phyloP scores from a whole-genome alignment of 2,113 vertebrate species.

The Uropsilus gracilis region DNA sequence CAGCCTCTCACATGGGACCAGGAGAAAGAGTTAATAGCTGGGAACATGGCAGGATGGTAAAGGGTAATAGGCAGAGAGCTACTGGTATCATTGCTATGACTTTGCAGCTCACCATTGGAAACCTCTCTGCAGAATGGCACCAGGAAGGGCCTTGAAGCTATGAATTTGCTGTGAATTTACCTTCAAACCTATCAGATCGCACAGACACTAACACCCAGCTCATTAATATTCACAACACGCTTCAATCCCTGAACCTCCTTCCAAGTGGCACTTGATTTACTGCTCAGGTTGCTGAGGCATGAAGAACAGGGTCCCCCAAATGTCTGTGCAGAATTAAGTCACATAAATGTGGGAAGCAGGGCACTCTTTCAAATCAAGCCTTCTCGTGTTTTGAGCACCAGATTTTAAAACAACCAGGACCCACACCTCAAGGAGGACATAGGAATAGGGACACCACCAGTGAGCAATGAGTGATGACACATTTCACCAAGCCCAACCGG shows the following conservation, averaged over 20 bases:
- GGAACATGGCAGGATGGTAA: not conserved
- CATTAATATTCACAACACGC: not conserved
- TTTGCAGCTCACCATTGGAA: not conserved
- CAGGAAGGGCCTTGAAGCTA: not conserved
- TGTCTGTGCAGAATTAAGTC: not conserved
- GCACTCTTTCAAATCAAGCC: not conserved
- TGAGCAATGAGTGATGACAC: fast-evolving
- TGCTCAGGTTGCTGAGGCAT: not conserved
- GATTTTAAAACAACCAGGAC: not conserved
- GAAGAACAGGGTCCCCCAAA: not conserved
- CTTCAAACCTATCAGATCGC: not conserved
- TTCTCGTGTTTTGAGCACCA: not conserved
- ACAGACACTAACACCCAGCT: not conserved
- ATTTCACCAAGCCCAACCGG: not conserved
- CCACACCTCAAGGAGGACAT: not conserved
- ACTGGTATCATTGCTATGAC: not conserved
- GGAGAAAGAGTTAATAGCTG: not conserved
- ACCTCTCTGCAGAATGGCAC: not conserved
- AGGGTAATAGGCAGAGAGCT: not conserved
- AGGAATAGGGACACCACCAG: not conserved
- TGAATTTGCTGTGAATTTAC: not conserved
- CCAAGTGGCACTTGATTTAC: not conserved
- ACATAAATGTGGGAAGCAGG: not conserved
- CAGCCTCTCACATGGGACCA: not conserved
- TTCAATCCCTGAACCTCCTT: not conserved